Conservation (phyloP, 1,140 invertebrate genomes). For the Trichonephila inaurata region DNA sequence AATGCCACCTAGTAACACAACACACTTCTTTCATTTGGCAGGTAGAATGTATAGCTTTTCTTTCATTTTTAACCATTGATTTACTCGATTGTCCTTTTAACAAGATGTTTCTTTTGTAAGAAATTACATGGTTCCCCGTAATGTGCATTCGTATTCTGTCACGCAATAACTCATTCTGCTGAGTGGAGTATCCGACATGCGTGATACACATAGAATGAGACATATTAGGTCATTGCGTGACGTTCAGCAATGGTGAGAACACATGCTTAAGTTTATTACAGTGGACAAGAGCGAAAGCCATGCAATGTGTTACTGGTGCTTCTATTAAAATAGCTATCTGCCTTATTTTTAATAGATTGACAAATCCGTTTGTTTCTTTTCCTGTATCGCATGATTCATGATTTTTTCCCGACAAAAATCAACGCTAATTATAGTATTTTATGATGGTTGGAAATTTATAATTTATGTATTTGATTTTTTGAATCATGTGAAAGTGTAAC, state of each 20-base stretch:
- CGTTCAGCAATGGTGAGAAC: background rate
- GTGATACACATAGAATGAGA: background rate
- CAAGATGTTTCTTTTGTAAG: conserved; percentile 36
- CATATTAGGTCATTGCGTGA: background rate
- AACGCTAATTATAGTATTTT: too few species aligned
- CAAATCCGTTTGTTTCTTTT: background rate
- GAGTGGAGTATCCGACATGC: background rate
- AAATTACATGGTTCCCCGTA: conserved; percentile 2
- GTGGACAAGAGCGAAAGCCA: background rate
- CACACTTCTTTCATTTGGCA: background rate
- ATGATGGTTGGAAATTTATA: too few species aligned
- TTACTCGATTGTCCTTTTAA: conserved; percentile 10
- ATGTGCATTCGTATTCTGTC: background rate
- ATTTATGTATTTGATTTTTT: too few species aligned
- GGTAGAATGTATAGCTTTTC: background rate
- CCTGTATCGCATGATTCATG: too few species aligned
- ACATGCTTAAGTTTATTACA: background rate
- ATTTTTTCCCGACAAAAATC: too few species aligned
- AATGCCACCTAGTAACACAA: too few species aligned
- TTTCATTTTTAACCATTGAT: background rate
- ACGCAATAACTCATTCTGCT: background rate
- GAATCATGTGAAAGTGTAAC: too few species aligned
- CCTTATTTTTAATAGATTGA: background rate
- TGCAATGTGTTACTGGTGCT: background rate
- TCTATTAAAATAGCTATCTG: background rate